Evolutionary conservation across 2,888 invertebrate genomes (phyloP).

Genomic region (Stenichneumon culpator): DNA sequence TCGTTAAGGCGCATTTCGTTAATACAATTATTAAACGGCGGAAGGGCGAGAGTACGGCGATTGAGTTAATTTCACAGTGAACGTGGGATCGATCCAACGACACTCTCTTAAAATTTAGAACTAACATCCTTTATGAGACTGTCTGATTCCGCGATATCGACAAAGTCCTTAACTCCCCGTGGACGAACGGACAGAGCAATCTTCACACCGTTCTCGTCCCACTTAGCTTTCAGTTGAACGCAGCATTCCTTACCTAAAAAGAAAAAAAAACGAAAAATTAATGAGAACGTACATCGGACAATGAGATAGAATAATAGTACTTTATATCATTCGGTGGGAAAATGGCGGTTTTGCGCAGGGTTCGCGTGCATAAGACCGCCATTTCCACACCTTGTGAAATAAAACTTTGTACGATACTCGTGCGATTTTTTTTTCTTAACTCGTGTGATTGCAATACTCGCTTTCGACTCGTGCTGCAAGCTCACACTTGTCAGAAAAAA

Average conservation of each 20-base stretch:
- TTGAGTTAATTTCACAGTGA: background rate
- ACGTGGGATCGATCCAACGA: background rate
- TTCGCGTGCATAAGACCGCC: too few relatives aligned
- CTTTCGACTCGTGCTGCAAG: too few relatives aligned
- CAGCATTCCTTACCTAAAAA: slow-evolving; percentile 87
- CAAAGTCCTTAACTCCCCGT: slow-evolving; percentile 86
- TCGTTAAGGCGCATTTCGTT: background rate
- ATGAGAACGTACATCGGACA: background rate
- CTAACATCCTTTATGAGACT: slow-evolving; percentile 75
- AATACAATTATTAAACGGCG: background rate
- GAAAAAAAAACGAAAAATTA: slow-evolving; percentile 30
- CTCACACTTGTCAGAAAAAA: too few relatives aligned
- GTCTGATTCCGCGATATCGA: slow-evolving; percentile 84
- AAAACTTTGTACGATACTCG: too few relatives aligned
- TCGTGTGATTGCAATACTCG: too few relatives aligned
- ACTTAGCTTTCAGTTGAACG: slow-evolving; percentile 86
- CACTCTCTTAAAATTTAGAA: slow-evolving; percentile 60
- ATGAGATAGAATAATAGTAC: too few relatives aligned
- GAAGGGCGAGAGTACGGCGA: slow-evolving; percentile 41
- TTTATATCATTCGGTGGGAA: background rate
- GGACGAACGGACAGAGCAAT: slow-evolving; percentile 86
- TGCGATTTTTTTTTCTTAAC: too few relatives aligned
- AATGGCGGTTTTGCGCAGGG: background rate
- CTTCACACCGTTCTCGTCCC: slow-evolving; percentile 85
- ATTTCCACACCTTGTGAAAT: too few relatives aligned